Base-by-base conservation (phyloP, 2,113 vertebrate species). In the Halichoerus grypus region DNA sequence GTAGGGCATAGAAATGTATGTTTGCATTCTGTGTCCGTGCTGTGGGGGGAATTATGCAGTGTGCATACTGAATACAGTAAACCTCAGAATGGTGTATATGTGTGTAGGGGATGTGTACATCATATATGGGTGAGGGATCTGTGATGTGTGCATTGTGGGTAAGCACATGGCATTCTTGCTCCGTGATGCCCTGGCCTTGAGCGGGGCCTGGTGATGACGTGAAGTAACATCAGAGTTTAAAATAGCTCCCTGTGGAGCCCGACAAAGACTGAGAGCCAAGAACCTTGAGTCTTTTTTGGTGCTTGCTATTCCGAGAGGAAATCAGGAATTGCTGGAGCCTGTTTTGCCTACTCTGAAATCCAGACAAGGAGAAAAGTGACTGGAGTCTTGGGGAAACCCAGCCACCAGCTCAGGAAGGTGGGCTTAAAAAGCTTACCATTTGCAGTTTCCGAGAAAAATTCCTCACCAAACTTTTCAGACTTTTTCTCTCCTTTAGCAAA, bases 391-490 rank as follows among this genome's bases (percentile, higher is more conserved):
- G 4, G 18, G 91, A 92, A 80, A 76, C 10, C 74, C 77, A 55
- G 57, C 36, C 77, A 84, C 80, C 57, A 31, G 57, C 63, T 77
- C 71, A 3, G 0, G 14, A 49, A 39, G 33, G 74, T 22, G 2
- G 74, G 36, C 72, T 49, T 49, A 51, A 42, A 88, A 91, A 51
- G 28, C 65, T 49, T 77, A 74, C 9, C 3, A 13, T 59, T 55
- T 49, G n/a, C 51, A 5, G 28, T 95, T 91, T 95, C 95, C 83
- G 72, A 92, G 74, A 95, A 93, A 95, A 93, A 74, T 79, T 65
- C 72, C 74, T 97, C 91, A 69, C 83, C 59, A 39, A 59, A 90
- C 88, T 94, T 95, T 84, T 80, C 88, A 80, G 93, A 86, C 33
- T 42, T 95, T 83, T 96, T 74, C 65, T 89, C 24, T 31, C 8